Evolutionary conservation across 2,888 invertebrate genomes (phyloP), one percentile per base, ranked within the genome.

Genomic region (Ephialtes manifestator): DNA sequence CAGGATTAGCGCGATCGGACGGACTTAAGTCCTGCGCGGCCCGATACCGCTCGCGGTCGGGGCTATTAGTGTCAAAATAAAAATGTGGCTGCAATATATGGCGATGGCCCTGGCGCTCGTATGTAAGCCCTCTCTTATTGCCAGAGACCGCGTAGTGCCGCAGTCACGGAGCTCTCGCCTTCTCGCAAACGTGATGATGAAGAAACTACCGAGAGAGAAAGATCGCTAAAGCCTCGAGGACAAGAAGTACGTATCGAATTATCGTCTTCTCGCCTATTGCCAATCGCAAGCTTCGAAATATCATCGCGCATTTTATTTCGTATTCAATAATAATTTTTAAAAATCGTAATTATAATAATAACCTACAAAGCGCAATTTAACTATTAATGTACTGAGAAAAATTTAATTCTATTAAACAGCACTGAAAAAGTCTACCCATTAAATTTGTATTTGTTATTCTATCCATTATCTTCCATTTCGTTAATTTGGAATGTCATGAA

Each of bases 51-150:
- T 78, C 78, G 39, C 79, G 81, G 78, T 79, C 89, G 89, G 88
- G 91, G 93, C 93, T 93, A 93, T 94, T 94, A 94, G 93, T 93
- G 93, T 93, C 93, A 93, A 94, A 94, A 93, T 93, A 93, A 94
- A 94, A 94, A 93, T 93, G 93, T 93, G 92, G 91, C 92, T 90
- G 91, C 92, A 92, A 93, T 93, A 93, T 93, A 94, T 90, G 91
- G 90, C 80, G 76, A 77, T 81, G 84, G 76, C 63, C 70, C 65
- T 68, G 79, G 58, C 70, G 70, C 74, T 79, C 78, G 90, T 89
- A 90, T 89, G 91, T 92, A 92, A 92, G 91, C 92, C 90, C 91
- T 90, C 90, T 91, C 90, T 92, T 91, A 92, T 92, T 92, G 91
- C 91, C 88, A 18, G 11, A 74, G 75, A 18, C 43, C 55, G 46